phyloP scores from a whole-genome alignment of 1,140 invertebrate species.

The Colletes latitarsis region DNA sequence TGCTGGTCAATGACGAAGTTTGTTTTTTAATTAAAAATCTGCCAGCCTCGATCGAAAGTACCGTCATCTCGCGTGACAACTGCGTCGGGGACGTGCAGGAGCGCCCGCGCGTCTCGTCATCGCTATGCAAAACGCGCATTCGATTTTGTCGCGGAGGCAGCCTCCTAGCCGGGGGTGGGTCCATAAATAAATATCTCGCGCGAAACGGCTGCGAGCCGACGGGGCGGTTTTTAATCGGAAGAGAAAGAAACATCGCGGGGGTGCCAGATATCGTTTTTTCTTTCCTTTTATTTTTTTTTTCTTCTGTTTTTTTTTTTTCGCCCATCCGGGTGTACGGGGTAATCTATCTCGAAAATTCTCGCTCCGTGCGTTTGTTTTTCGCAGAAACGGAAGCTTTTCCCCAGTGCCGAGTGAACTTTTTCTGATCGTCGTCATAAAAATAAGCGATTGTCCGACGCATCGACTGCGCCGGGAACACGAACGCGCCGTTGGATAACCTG shows the following conservation, averaged over 20 bases:
- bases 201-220: constrained; percentile 29
- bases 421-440: no score
- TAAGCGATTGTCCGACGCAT: no score
- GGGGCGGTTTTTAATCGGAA: neutral
- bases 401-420: no score
- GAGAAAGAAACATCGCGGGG: neutral
- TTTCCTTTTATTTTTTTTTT: neutral
- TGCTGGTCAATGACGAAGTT: constrained; percentile 21
- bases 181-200: constrained; percentile 41
- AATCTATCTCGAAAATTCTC: constrained; percentile 7
- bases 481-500: no score
- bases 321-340: neutral
- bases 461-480: no score
- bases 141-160: constrained; percentile 28
- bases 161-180: neutral
- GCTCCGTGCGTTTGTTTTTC: neutral
- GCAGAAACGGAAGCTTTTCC: neutral
- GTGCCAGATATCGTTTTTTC: neutral
- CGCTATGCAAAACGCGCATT: constrained; percentile 42
- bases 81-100: neutral
- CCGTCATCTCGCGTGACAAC: constrained; percentile 48
- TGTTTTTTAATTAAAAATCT: constrained; percentile 61
- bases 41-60: constrained; percentile 36
- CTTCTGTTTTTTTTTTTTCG: neutral
- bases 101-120: constrained; percentile 25